These are phyloP conservation scores for Nemurella pictetii DNA, from an alignment of 2,888 invertebrate species.

Conservation along the genomic window DNA sequence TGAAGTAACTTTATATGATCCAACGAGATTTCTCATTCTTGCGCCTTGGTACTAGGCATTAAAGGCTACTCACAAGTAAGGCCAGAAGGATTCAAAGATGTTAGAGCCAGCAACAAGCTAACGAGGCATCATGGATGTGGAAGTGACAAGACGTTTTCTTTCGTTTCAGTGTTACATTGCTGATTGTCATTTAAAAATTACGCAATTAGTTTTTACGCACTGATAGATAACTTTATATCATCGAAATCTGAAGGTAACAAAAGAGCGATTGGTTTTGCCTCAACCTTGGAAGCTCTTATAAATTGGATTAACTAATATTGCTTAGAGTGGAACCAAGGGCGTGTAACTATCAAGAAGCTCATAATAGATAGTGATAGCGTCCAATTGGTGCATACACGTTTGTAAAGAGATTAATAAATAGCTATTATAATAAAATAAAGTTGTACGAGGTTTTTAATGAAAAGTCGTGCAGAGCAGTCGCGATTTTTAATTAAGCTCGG, in stretches of 20 bases:
- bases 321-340: slow-evolving; percentile 13
- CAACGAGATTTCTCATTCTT: background rate
- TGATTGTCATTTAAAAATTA: background rate
- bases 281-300: slow-evolving; percentile 4
- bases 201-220: background rate
- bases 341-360: background rate
- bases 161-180: background rate
- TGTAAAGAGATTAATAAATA: background rate
- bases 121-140: no score
- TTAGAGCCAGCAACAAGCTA: no score
- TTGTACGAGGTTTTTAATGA: background rate
- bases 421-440: background rate
- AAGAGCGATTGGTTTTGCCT: slow-evolving; percentile 7
- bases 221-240: background rate
- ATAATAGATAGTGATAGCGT: background rate
- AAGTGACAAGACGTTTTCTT: background rate
- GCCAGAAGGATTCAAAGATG: background rate
- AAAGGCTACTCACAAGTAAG: background rate
- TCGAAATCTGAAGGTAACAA: slow-evolving; percentile 14
- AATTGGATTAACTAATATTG: slow-evolving; percentile 20
- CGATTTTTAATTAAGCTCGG: background rate
- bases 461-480: background rate
- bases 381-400: background rate
- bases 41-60: background rate
- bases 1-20: background rate